phyloP scores from a whole-genome alignment of 2,797 vertebrate genomes.

The Urocyon cinereoargenteus region DNA sequence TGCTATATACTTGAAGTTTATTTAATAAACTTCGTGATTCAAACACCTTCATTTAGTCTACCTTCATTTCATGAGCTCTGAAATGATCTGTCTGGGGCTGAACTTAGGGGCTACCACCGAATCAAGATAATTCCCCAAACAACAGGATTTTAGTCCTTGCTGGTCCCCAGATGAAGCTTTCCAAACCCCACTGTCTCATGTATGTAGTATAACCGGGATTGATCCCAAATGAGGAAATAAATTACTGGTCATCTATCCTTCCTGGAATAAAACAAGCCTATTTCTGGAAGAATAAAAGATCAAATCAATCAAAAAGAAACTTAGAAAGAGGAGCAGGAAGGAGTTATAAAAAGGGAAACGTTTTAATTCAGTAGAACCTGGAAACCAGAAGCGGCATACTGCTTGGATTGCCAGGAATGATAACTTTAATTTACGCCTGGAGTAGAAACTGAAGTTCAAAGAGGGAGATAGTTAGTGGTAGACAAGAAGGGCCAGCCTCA shows the following conservation, averaged over 20 bases:
- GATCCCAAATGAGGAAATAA: not conserved
- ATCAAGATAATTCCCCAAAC: not conserved
- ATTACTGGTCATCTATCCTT: not conserved
- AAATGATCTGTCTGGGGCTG: not conserved
- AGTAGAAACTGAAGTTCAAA: conserved; percentile 18
- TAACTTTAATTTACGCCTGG: not conserved
- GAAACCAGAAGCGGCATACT: not conserved
- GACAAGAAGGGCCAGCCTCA: not conserved
- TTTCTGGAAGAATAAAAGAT: not conserved
- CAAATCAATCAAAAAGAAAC: not conserved
- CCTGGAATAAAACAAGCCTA: not conserved
- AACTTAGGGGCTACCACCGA: not conserved
- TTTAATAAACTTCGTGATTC: not conserved
- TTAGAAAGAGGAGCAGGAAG: not conserved
- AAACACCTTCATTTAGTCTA: not conserved
- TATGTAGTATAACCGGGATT: not conserved
- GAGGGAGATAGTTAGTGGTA: not conserved
- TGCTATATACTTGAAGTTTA: not conserved
- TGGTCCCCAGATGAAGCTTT: not conserved
- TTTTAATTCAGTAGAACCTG: conserved; percentile 37
- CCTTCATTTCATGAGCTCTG: not conserved
- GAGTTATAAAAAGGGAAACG: not conserved
- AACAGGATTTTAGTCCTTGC: not conserved
- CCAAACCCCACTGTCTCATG: not conserved
- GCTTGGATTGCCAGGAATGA: not conserved